These are phyloP conservation scores for Tiphia femorata DNA, from an alignment of 2,888 invertebrate genomes.

Conservation along the genomic window DNA sequence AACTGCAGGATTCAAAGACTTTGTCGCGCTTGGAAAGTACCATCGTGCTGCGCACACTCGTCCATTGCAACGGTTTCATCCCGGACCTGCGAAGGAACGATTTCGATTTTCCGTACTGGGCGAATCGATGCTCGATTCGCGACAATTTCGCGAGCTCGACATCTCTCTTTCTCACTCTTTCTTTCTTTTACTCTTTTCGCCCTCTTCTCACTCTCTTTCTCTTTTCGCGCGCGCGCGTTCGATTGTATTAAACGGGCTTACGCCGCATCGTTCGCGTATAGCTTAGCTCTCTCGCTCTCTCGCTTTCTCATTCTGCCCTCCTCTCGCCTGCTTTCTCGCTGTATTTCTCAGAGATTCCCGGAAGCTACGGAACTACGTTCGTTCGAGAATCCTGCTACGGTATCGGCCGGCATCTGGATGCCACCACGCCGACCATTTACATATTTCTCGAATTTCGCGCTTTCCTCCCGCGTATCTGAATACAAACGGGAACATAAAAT, in stretches of 20 bases:
- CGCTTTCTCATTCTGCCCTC: background rate
- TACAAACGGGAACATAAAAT: conserved; percentile 31
- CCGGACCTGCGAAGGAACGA: no score
- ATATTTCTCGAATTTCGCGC: conserved; percentile 16
- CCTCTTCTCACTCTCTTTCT: conserved; percentile 5
- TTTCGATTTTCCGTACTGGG: background rate
- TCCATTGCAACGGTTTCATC: no score
- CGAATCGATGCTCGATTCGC: conserved; percentile 17
- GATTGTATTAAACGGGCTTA: conserved; percentile 27
- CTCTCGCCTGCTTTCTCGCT: conserved; percentile 4
- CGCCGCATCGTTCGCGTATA: background rate
- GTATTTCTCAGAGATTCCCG: conserved; percentile 36
- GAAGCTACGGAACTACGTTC: conserved; percentile 39
- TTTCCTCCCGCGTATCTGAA: conserved; percentile 19
- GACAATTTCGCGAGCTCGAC: conserved; percentile 18
- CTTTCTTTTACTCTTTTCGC: no score
- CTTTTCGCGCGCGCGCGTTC: conserved; percentile 8
- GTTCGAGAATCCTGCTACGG: conserved; percentile 29
- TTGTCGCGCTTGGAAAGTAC: no score
- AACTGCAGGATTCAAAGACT: no score
- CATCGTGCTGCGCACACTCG: no score
- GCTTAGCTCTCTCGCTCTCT: background rate
- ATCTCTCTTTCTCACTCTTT: no score
- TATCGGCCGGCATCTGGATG: conserved; percentile 11
- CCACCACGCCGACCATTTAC: conserved; percentile 12